Evolutionary conservation across 2,888 invertebrate genomes (phyloP), one percentile per base, ranked within the genome.

Genomic region (Fabriciana adippe): DNA sequence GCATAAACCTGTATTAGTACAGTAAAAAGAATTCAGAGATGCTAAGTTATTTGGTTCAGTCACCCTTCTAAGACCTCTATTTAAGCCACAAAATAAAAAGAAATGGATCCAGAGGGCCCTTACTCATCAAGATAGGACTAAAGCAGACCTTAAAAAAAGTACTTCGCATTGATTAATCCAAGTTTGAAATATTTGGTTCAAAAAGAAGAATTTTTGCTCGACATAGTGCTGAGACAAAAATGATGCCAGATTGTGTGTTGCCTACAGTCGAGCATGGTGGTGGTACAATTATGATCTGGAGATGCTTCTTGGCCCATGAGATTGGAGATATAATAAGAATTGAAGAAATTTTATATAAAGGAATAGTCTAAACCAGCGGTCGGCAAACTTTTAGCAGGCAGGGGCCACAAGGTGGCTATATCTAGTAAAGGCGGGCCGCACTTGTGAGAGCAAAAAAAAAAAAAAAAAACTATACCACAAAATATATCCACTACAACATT

Each of bases 31-130:
- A 26, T 26, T 26, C 26, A 26, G 26, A 26, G 26, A 26, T 26
- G 26, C 26, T 26, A 48, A 31, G 51, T 53, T n/a, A 53, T 35
- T 18, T 64, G 21, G 56, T 45, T 50, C 0, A 26, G 26, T 26
- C 26, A 0, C 57, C 14, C 56, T 50, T 51, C 13, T 41, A 50
- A 64, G 57, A 47, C 47, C 57, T 11, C 45, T 59, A 18, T 26
- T 59, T 50, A 45, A 41, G 14, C 54, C 48, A 60, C 21, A 60
- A 18, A 66, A 66, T 31, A 66, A 54, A 16, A 53, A 66, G 18
- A 45, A 41, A 35, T 6, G 1, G 6, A 47, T 47, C 26, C 53
- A 59, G 50, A 47, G 57, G 59, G 18, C 31, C 47, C 61, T 35
- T 35, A 16, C 18, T 35, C 26, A 55, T 55, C 11, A 15, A 26